These are phyloP conservation scores for Monopis laevigella DNA, from an alignment of 2,888 invertebrate genomes.

Conservation along the genomic window DNA sequence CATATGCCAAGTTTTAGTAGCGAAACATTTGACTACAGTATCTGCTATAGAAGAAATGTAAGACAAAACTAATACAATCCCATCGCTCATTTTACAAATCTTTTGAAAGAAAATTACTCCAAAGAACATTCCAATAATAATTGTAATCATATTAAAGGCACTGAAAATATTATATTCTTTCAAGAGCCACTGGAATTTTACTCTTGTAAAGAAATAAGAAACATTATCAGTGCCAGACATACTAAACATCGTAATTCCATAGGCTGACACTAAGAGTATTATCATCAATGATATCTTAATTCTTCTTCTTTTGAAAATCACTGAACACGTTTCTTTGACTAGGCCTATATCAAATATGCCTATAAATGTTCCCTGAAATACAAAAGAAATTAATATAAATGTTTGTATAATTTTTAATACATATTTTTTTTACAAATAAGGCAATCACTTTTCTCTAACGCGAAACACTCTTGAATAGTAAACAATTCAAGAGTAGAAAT, in stretches of 20 bases:
- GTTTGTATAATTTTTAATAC: too few relatives aligned
- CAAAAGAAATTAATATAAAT: background rate
- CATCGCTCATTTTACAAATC: constrained; percentile 18
- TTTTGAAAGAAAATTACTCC: constrained; percentile 18
- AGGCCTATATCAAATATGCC: constrained; percentile 13
- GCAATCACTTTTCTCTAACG: too few relatives aligned
- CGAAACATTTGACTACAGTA: constrained; percentile 14
- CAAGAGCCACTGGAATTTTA: constrained; percentile 19
- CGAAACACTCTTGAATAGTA: too few relatives aligned
- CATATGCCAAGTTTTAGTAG: constrained; percentile 19
- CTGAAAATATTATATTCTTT: constrained; percentile 18
- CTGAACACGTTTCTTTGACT: constrained; percentile 13
- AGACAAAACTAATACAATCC: constrained; percentile 15
- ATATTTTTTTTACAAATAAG: too few relatives aligned
- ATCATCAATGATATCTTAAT: constrained; percentile 8
- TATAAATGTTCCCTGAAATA: constrained; percentile 16
- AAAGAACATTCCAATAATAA: constrained; percentile 17
- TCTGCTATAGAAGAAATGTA: constrained; percentile 17
- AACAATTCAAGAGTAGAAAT: too few relatives aligned
- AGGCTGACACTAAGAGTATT: constrained; percentile 12
- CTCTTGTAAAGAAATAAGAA: constrained; percentile 18
- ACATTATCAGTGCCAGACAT: constrained; percentile 14
- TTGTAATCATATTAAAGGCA: constrained; percentile 17
- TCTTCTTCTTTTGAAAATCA: constrained; percentile 16
- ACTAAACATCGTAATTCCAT: constrained; percentile 14